These are phyloP conservation scores for Protaetia brevitarsis DNA, from an alignment of 1,140 invertebrate species.

Conservation along the genomic window DNA sequence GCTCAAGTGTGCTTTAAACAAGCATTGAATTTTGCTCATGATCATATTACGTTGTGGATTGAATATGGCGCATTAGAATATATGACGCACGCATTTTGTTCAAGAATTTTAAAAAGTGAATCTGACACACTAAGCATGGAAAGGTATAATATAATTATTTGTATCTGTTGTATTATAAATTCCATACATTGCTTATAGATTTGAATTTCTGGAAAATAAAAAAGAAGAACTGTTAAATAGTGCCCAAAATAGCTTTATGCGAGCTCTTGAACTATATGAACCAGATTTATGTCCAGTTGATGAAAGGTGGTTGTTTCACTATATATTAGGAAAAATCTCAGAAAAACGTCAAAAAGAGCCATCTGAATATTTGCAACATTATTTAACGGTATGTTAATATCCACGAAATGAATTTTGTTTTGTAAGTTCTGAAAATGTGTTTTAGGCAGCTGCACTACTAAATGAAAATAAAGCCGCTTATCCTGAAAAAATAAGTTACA, in stretches of 20 bases:
- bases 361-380: constrained; percentile 73
- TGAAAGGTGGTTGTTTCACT: constrained; percentile 85
- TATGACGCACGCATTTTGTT: constrained; percentile 82
- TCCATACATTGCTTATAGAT: no score
- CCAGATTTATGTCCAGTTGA: constrained; percentile 57
- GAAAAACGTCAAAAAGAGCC: constrained; percentile 77
- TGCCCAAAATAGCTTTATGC: constrained; percentile 73
- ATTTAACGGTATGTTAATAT: constrained; percentile 63
- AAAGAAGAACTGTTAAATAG: constrained; percentile 75
- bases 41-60: constrained; percentile 76
- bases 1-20: constrained; percentile 75
- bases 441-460: constrained; percentile 67
- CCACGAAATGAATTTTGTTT: constrained; percentile 1
- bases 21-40: constrained; percentile 68
- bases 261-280: constrained; percentile 62
- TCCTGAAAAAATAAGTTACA: constrained; percentile 82
- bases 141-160: constrained; percentile 38
- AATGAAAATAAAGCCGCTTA: constrained; percentile 80
- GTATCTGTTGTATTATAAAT: no score
- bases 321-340: constrained; percentile 89
- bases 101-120: constrained; percentile 76
- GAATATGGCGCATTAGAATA: constrained; percentile 88
- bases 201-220: constrained; percentile 68
- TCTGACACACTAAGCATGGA: constrained; percentile 75
- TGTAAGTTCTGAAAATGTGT: constrained; percentile 26